Conservation (phyloP, 2,888 invertebrate genomes). For the Hesperia comma region DNA sequence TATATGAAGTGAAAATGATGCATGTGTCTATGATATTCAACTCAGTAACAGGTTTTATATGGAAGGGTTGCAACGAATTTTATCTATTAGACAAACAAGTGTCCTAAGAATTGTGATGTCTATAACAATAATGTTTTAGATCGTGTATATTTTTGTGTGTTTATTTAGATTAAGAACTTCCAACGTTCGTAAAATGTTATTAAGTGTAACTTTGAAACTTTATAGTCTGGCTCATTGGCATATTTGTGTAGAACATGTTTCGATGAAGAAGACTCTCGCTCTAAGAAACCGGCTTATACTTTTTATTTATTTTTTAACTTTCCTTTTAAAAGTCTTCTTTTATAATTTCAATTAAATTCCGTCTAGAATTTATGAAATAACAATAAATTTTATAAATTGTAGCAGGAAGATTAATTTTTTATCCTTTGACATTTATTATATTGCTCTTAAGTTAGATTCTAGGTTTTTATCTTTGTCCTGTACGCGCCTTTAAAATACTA, state of each 20-base stretch:
- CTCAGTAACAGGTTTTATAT: slow-evolving; percentile 55
- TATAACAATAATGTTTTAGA: slow-evolving; percentile 82
- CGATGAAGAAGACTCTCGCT: slow-evolving; percentile 19
- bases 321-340: neutral
- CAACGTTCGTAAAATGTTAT: slow-evolving; percentile 79
- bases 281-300: slow-evolving; percentile 15
- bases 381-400: slow-evolving; percentile 51
- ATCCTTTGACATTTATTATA: slow-evolving; percentile 61
- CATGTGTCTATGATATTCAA: slow-evolving; percentile 59
- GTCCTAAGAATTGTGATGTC: slow-evolving; percentile 81
- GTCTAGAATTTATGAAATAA: slow-evolving; percentile 54
- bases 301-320: slow-evolving; percentile 20
- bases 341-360: slow-evolving; percentile 33
- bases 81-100: slow-evolving; percentile 74
- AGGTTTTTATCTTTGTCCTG: slow-evolving; percentile 39
- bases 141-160: slow-evolving; percentile 81
- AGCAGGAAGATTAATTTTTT: slow-evolving; percentile 63
- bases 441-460: slow-evolving; percentile 21
- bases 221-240: slow-evolving; percentile 27
- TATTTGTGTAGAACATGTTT: slow-evolving; percentile 20
- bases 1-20: slow-evolving; percentile 50
- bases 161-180: slow-evolving; percentile 74
- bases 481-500: slow-evolving; percentile 40
- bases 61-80: slow-evolving; percentile 79
- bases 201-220: slow-evolving; percentile 48